Base-by-base conservation (phyloP, 2,113 vertebrate genomes). In the Otis tarda region DNA sequence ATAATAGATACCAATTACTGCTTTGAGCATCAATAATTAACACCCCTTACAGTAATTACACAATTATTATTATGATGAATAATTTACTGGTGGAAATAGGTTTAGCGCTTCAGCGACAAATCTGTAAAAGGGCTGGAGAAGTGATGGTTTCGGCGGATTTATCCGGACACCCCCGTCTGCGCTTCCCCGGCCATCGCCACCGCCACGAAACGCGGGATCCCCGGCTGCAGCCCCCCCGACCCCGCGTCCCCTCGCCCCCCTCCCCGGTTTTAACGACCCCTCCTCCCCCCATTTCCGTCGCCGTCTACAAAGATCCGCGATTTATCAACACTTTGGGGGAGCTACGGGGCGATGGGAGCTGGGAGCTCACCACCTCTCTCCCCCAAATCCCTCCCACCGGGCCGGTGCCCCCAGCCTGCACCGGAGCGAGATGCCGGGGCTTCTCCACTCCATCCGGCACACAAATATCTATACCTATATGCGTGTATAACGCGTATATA, bases 1-100 rank as follows among this genome's bases (percentile, higher is more conserved):
- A 99, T 99, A 98, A 99, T 99, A 98, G 90, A 98, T 98, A 93
- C 95, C 79, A 97, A 99, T 98, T 94, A 97, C 98, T 98, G 98
- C 98, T 98, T 98, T 92, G 95, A 96, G 95, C 98, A 99, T 99
- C 98, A 99, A 99, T 99, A 99, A 99, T 99, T 99, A 98, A 99
- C 97, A 90, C 94, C 96, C 93, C 97, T 98, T 98, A 98, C 98
- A 98, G 99, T 99, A 99, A 99, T 99, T 98, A 98, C 98, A 98
- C 98, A 99, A 98, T 99, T 99, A 99, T 99, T 98, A 98, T 98
- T 95, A 98, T 97, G 97, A 98, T 99, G 97, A 99, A 99, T 99
- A 98, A 99, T 99, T 99, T 97, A 99, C 97, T 86, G 98, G 88
- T 95, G 93, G 95, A 97, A 98, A 97, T 95, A 89, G 97, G 95